Evolutionary conservation across 2,888 invertebrate species (phyloP), one percentile per base, ranked within the genome.

Genomic region (Monopis laevigella): DNA sequence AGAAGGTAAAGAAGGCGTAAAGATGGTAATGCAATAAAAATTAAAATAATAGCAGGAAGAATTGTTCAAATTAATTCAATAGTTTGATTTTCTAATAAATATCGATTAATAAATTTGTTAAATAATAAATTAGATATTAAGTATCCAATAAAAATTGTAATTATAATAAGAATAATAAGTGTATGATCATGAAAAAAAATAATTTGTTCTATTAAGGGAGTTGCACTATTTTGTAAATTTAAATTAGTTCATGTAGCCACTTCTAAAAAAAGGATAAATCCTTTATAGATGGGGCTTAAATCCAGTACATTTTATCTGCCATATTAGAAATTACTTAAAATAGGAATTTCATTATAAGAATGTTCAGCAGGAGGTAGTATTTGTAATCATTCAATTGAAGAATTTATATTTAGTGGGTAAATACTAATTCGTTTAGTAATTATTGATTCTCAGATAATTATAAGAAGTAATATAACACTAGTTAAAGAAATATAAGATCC

Each of bases 241-340:
- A 85, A 53, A 54, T 77, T 81, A 49, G 82, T 75, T 83, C 84
- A 85, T 52, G 83, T 83, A 69, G 80, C 68, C 66, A 84, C 83
- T 81, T 84, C 80, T 84, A 83, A 85, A 78, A 82, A 84, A 85
- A 82, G 75, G 69, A 66, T 57, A 65, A 55, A 59, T 65, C 71
- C 82, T 85, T 86, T 85, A 85, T 85, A 69, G 74, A 83, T 84
- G 84, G 70, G 82, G 78, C 81, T 86, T 86, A 86, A 86, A 82
- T 85, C 81, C 84, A 85, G 82, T 77, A 69, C 68, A 72, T 71
- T 61, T 67, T 63, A 46, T 71, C 70, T 71, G 82, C 72, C 85
- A 86, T 75, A 83, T 83, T 85, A 86, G 83, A 84, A 83, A 50
- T 78, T 82, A 61, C 70, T 72, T 71, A 85, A 62, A 68, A 82